Conservation (phyloP, 1,140 invertebrate genomes). For the Papilio aristodemus region DNA sequence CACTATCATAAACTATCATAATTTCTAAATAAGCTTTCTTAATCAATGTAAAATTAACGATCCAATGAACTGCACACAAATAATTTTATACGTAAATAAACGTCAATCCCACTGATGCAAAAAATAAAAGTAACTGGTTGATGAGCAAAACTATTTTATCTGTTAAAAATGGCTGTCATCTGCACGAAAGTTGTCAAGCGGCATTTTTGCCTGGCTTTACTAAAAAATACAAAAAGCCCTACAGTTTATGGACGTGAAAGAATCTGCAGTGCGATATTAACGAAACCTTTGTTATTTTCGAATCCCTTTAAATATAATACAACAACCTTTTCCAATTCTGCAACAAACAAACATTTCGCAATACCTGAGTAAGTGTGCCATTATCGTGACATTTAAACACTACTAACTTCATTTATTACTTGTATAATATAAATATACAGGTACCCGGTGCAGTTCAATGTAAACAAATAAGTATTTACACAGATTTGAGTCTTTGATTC, state of each 20-base stretch:
- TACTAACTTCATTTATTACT: constrained; percentile 8
- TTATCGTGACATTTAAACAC: constrained; percentile 1
- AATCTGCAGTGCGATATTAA: constrained; percentile 7
- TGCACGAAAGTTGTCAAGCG: constrained; percentile 53
- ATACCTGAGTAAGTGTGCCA: constrained; percentile 27
- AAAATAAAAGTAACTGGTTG: constrained; percentile 26
- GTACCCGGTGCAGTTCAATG: background rate
- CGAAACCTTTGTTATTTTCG: constrained; percentile 10
- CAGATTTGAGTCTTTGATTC: background rate
- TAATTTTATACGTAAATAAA: background rate
- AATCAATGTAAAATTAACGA: no score
- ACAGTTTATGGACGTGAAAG: constrained; percentile 29
- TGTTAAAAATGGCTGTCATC: constrained; percentile 55
- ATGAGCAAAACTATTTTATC: constrained; percentile 17
- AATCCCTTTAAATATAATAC: constrained; percentile 1
- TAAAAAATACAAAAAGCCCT: constrained; percentile 31
- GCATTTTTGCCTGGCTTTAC: constrained; percentile 54
- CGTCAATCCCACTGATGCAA: background rate
- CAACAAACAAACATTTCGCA: constrained; percentile 27
- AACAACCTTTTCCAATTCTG: constrained; percentile 19
- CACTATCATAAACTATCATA: no score
- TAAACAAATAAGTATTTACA: background rate
- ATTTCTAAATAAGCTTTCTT: no score
- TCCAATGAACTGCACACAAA: no score
- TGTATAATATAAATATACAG: background rate